Base-by-base conservation (phyloP, 2,888 invertebrate species). In the Agapetus fuscipes region DNA sequence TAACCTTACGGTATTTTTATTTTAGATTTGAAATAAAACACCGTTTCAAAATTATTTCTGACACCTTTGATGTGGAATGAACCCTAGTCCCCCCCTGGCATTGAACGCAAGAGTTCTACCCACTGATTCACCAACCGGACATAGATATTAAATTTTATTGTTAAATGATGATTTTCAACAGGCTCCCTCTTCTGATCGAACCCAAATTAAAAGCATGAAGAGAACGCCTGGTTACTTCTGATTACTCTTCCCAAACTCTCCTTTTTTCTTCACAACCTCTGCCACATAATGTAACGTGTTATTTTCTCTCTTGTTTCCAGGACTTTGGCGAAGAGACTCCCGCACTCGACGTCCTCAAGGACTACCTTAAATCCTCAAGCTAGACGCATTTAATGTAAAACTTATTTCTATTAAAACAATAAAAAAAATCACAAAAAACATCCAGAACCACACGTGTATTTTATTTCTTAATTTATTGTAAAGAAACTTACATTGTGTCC, bases 311-410 rank as follows among this genome's bases (percentile, higher is more conserved):
- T n/a, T n/a, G n/a, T n/a, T n/a, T n/a, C n/a, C 65, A 89, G 88
- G 95, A 96, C 71, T 98, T 88, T 63, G 97, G 97, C 56, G 94
- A 94, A 62, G 96, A 97, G 65, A 91, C 94, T 39, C 91, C 86
- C 52, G 95, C 95, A 46, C 76, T 93, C 60, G 94, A 94, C 66
- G 84, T 93, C 54, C 80, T 97, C 52, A 88, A 86, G 68, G 93
- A 95, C 62, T 94, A 95, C 71, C 81, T 97, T 60, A 90, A 90
- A 67, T 80, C 80, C 59, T 76, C 78, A 56, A 79, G 79, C 58
- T 81, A 78, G 66, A 50, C 39, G n/a, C n/a, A n/a, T n/a, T n/a
- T n/a, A n/a, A 32, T 37, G 41, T 40, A 38, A 41, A n/a, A 28
- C 46, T 43, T 39, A 48, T 37, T 41, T 37, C 59, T 55, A 49